Evolutionary conservation across 2,113 vertebrate genomes (phyloP).

Genomic region (Corythornis madagascariensis): DNA sequence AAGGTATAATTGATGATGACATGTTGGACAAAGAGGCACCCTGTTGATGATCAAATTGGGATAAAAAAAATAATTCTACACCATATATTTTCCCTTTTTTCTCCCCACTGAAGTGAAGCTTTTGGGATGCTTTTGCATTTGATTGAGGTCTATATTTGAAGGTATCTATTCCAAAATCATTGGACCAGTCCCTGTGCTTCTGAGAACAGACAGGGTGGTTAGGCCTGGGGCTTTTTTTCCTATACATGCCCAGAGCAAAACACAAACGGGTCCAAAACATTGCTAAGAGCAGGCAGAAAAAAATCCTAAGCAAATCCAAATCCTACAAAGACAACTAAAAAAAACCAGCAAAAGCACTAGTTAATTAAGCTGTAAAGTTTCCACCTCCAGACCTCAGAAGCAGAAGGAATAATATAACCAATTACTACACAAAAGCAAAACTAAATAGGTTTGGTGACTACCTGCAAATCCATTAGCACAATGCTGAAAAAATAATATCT

Average conservation of each 20-base stretch:
- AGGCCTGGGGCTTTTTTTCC: neutral
- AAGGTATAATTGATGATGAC: neutral
- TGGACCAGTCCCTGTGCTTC: neutral
- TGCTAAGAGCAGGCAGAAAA: neutral
- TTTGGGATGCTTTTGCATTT: neutral
- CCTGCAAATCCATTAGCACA: neutral
- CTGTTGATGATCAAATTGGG: neutral
- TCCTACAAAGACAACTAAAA: neutral
- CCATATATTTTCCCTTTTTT: neutral
- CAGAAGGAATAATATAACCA: neutral
- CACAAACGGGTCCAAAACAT: neutral
- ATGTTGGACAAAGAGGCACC: neutral
- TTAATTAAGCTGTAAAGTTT: slow-evolving; percentile 7
- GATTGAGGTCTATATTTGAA: neutral
- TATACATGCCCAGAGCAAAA: neutral
- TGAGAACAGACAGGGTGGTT: neutral
- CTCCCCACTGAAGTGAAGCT: neutral
- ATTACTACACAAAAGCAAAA: slow-evolving; percentile 16
- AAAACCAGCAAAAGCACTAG: neutral
- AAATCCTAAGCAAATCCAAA: neutral
- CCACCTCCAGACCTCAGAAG: neutral
- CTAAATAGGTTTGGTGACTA: neutral
- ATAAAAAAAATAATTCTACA: slow-evolving; percentile 15
- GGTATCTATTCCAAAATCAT: neutral
- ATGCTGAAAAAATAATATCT: neutral